Conservation (phyloP, 2,888 invertebrate genomes). For the Drosophila robusta region DNA sequence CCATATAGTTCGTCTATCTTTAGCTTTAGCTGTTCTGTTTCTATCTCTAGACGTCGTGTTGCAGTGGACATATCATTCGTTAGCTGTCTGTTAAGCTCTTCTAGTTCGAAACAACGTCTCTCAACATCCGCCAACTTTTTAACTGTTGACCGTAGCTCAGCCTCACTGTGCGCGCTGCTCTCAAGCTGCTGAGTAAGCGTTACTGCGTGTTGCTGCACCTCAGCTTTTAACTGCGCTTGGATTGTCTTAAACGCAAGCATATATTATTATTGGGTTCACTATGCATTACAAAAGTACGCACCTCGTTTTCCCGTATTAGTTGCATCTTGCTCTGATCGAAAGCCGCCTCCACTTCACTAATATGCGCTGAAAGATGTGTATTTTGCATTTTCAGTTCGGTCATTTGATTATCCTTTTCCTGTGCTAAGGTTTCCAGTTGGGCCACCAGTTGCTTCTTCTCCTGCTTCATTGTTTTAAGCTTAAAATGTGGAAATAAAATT, state of each 20-base stretch:
- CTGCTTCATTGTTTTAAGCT: background rate
- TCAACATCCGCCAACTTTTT: slow-evolving; percentile 1
- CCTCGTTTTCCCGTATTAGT: background rate
- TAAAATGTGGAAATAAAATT: background rate
- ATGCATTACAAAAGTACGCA: background rate
- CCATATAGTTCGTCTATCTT: background rate
- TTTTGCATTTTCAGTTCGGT: background rate
- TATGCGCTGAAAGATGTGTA: background rate
- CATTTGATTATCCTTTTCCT: background rate
- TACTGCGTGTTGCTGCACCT: background rate
- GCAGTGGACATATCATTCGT: background rate
- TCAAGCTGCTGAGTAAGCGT: background rate
- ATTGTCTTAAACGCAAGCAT: background rate
- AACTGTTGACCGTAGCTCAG: background rate
- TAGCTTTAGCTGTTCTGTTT: background rate
- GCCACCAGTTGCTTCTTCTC: background rate
- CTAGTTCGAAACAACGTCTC: background rate
- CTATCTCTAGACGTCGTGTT: background rate
- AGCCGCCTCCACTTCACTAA: background rate
- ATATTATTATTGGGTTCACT: background rate
- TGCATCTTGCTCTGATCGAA: slow-evolving; percentile 6
- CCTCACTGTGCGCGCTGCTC: background rate
- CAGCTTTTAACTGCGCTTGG: background rate
- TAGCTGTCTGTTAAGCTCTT: slow-evolving; percentile 5
- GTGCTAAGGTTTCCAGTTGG: background rate